Evolutionary conservation across 2,113 vertebrate genomes (phyloP).

Genomic region (Cheilinus undulatus): DNA sequence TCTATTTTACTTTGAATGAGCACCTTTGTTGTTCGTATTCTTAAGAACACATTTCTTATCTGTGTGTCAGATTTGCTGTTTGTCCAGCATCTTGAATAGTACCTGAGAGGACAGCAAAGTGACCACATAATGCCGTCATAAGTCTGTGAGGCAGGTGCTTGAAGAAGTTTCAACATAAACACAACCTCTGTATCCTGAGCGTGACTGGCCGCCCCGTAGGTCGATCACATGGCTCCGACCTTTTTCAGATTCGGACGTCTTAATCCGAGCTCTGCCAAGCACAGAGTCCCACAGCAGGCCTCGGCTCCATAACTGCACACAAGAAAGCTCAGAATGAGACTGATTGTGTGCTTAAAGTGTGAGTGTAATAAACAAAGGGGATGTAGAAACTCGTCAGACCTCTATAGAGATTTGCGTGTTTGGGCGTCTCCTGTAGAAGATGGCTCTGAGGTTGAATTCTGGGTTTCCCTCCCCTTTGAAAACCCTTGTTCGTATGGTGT

Average conservation of each 20-base stretch:
- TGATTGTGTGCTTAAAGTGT: background rate
- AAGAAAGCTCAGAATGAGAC: background rate
- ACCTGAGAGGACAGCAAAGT: background rate
- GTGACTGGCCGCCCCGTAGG: slow-evolving; percentile 62
- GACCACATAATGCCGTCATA: slow-evolving; percentile 65
- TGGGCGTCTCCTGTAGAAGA: slow-evolving; percentile 85
- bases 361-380: background rate
- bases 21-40: slow-evolving; percentile 14
- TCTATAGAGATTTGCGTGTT: slow-evolving; percentile 76
- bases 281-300: slow-evolving; percentile 80
- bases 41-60: background rate
- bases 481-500: slow-evolving; percentile 75
- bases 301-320: slow-evolving; percentile 80
- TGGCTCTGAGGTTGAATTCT: slow-evolving; percentile 83
- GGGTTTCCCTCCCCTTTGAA: slow-evolving; percentile 79
- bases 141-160: slow-evolving; percentile 81
- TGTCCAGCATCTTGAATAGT: background rate
- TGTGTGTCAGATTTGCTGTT: too few relatives aligned
- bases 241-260: slow-evolving; percentile 72
- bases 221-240: slow-evolving; percentile 76
- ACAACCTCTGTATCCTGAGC: slow-evolving; percentile 43
- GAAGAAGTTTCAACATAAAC: slow-evolving; percentile 83
- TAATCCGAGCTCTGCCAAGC: slow-evolving; percentile 77
- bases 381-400: slow-evolving; percentile 48
- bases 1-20: background rate